phyloP scores from a whole-genome alignment of 1,140 invertebrate genomes.

The Cheumatopsyche charites region DNA sequence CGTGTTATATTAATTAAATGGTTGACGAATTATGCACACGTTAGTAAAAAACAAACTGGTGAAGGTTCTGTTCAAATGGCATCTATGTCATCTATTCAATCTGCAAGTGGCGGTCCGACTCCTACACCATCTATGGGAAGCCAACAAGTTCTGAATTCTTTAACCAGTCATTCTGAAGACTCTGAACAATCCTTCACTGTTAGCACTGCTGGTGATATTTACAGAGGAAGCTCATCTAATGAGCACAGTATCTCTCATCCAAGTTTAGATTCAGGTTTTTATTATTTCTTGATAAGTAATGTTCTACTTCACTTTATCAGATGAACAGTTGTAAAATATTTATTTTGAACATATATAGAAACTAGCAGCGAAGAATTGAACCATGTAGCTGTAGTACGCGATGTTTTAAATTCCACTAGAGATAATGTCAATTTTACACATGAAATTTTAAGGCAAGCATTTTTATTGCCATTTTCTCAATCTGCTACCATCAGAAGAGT shows the following conservation, averaged over 20 bases:
- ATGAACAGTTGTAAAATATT: too few relatives aligned
- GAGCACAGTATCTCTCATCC: conserved; percentile 54
- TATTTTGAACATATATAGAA: too few relatives aligned
- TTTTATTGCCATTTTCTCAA: conserved; percentile 87
- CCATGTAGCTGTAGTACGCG: conserved; percentile 71
- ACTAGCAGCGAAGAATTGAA: conserved; percentile 53
- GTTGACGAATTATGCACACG: conserved; percentile 84
- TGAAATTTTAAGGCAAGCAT: conserved; percentile 92
- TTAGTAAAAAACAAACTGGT: conserved; percentile 63
- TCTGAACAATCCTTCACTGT: conserved; percentile 60
- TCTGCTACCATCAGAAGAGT: conserved; percentile 86
- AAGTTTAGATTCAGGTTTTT: conserved; percentile 58
- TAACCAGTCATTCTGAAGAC: conserved; percentile 57
- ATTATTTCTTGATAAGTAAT: background rate
- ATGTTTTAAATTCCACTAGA: conserved; percentile 85
- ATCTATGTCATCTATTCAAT: conserved; percentile 58
- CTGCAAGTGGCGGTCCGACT: conserved; percentile 51
- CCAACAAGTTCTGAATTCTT: conserved; percentile 53
- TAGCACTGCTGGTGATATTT: conserved; percentile 53
- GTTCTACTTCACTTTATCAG: too few relatives aligned
- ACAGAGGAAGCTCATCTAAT: conserved; percentile 30
- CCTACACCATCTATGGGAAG: conserved; percentile 53
- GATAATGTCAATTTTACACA: conserved; percentile 96
- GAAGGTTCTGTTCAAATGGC: conserved; percentile 60
- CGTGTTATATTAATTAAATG: conserved; percentile 88